Evolutionary conservation across 1,140 invertebrate genomes (phyloP).

Genomic region (Hyphantria cunea): DNA sequence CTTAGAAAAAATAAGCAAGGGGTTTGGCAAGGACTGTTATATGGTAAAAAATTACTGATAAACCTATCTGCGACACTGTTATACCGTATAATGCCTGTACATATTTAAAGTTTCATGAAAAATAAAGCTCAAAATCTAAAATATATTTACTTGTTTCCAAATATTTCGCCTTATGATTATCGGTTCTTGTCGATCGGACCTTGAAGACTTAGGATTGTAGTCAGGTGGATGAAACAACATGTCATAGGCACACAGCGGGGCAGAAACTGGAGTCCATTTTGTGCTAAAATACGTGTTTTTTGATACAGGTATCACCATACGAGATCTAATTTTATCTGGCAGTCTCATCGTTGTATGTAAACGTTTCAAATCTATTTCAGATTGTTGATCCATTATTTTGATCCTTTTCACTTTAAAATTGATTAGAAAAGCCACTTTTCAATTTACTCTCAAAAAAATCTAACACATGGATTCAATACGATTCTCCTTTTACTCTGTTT

Average conservation of each 20-base stretch:
- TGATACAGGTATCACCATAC: conserved; percentile 67
- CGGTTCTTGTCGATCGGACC: conserved; percentile 64
- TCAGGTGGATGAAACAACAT: conserved; percentile 73
- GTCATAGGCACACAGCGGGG: conserved; percentile 63
- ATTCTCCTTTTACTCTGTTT: no score
- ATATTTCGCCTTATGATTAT: conserved; percentile 68
- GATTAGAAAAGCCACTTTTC: no score
- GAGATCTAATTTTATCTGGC: conserved; percentile 45
- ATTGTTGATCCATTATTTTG: no score
- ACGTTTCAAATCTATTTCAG: not conserved
- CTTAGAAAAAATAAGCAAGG: no score
- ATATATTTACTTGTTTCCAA: conserved; percentile 62
- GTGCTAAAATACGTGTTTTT: conserved; percentile 66
- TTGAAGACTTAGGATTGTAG: conserved; percentile 63
- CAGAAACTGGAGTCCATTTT: conserved; percentile 44
- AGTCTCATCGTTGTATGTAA: conserved; percentile 21
- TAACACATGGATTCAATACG: no score
- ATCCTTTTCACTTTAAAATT: no score
- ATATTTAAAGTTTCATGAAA: no score
- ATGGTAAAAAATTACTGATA: no score
- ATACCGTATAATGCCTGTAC: no score
- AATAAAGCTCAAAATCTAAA: not conserved
- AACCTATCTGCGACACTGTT: no score
- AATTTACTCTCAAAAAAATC: no score
- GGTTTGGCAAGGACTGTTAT: no score